These are phyloP conservation scores for Marisa cornuarietis DNA, from an alignment of 1,140 invertebrate species.

Conservation along the genomic window DNA sequence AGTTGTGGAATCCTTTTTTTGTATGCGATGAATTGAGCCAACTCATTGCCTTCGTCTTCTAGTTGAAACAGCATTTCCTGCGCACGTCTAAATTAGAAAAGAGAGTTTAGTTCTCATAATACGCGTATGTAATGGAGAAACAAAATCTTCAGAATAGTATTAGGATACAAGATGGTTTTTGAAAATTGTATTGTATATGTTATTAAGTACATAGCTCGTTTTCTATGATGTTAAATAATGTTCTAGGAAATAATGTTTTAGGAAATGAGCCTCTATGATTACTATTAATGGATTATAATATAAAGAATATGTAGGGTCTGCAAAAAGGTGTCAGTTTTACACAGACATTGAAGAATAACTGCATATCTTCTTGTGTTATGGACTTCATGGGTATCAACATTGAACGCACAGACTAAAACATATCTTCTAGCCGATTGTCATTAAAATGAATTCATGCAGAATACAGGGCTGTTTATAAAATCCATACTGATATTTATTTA, in stretches of 20 bases:
- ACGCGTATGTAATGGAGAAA: not conserved
- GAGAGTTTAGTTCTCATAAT: not conserved
- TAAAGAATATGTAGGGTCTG: too few relatives aligned
- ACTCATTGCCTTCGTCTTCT: conserved; percentile 8
- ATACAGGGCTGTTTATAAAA: too few relatives aligned
- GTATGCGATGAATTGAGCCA: conserved; percentile 24
- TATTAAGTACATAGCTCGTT: not conserved
- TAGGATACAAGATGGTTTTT: too few relatives aligned
- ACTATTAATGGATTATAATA: too few relatives aligned
- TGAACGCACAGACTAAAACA: too few relatives aligned
- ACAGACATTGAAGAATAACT: too few relatives aligned
- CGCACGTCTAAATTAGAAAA: conserved; percentile 20
- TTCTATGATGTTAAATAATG: not conserved
- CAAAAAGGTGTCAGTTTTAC: too few relatives aligned
- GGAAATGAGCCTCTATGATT: too few relatives aligned
- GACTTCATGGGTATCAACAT: too few relatives aligned
- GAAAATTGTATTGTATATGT: not conserved
- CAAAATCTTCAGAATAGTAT: not conserved
- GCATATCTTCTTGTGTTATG: too few relatives aligned
- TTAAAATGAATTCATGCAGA: too few relatives aligned
- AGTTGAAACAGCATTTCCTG: conserved; percentile 25
- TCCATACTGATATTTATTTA: not conserved
- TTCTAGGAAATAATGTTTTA: not conserved
- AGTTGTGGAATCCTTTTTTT: conserved; percentile 10
- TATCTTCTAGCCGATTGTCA: too few relatives aligned